Conservation (phyloP, 2,797 vertebrate genomes). For the Menidia menidia region DNA sequence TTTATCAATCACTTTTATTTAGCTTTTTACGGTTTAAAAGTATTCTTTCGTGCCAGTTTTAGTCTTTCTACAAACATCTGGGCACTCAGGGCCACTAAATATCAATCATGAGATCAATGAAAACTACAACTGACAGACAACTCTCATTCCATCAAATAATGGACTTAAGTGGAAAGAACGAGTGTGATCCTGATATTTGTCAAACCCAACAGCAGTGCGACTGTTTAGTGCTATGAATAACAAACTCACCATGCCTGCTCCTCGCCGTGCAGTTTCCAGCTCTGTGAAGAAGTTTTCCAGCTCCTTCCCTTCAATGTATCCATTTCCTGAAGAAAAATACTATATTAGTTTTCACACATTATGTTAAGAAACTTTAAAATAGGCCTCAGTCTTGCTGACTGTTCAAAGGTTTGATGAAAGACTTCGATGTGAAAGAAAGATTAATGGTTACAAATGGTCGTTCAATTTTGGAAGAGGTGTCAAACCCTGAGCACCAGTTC, state of each 20-base stretch:
- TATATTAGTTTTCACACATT: conserved; percentile 56
- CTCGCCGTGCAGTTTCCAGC: conserved; percentile 88
- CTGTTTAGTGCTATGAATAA: background rate
- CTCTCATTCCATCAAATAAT: conserved; percentile 1
- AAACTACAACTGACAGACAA: background rate
- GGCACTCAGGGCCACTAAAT: background rate
- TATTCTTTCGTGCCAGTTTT: no score
- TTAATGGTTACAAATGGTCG: conserved; percentile 36
- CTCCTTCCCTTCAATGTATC: conserved; percentile 95
- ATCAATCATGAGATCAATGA: background rate
- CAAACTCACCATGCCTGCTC: conserved; percentile 87
- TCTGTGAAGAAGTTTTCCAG: conserved; percentile 95
- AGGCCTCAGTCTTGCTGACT: conserved; percentile 42
- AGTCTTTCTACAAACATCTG: no score
- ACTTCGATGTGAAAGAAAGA: conserved; percentile 31
- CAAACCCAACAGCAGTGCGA: background rate
- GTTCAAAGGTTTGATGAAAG: conserved; percentile 56
- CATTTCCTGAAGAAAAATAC: conserved; percentile 85
- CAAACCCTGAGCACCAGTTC: conserved; percentile 13
- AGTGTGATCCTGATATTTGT: background rate
- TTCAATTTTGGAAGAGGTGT: conserved; percentile 31
- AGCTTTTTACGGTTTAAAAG: no score
- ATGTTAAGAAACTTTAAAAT: conserved; percentile 39
- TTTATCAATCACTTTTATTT: no score
- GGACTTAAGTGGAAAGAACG: background rate